These are phyloP conservation scores for Sinohyriopsis cumingii DNA, from an alignment of 2,888 invertebrate genomes.

Conservation along the genomic window DNA sequence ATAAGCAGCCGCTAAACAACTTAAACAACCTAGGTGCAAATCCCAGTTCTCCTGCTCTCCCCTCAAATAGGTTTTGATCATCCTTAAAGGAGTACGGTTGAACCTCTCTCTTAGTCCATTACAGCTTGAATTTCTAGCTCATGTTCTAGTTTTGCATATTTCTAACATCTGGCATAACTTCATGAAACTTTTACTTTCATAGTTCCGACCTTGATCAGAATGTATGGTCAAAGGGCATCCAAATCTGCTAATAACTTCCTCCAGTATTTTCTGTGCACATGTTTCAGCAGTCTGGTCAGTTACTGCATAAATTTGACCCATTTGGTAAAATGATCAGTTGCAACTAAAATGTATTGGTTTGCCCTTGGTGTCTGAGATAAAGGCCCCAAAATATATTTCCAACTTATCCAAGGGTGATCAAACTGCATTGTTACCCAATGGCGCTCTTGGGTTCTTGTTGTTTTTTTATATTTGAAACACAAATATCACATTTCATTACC, in stretches of 20 bases:
- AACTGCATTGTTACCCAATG: too few relatives aligned
- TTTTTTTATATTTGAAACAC: neutral
- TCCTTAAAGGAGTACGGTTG: constrained; percentile 8
- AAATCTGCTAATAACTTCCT: constrained; percentile 16
- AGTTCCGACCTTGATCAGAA: constrained; percentile 19
- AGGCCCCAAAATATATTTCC: too few relatives aligned
- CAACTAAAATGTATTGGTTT: constrained; percentile 17
- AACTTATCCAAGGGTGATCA: too few relatives aligned
- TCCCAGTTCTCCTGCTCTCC: constrained; percentile 17
- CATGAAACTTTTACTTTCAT: constrained; percentile 13
- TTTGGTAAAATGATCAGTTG: constrained; percentile 26
- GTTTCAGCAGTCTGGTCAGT: too few relatives aligned
- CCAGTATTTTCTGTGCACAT: too few relatives aligned
- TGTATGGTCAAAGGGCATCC: constrained; percentile 20
- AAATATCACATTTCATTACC: too few relatives aligned
- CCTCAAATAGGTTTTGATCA: constrained; percentile 9
- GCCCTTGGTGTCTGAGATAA: too few relatives aligned
- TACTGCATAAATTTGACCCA: constrained; percentile 19
- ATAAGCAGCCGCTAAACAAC: constrained; percentile 13
- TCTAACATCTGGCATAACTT: constrained; percentile 16
- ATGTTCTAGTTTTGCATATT: neutral
- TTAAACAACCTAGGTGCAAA: too few relatives aligned
- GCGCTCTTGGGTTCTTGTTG: too few relatives aligned
- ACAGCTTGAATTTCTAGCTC: constrained; percentile 6
- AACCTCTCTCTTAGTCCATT: constrained; percentile 9